A percentile compares a stretch with the other conserved stretches of the same genome.
phyloP scores from a whole-genome alignment of 2,797 vertebrate species.

The Neosilurus mollespiculum region DNA sequence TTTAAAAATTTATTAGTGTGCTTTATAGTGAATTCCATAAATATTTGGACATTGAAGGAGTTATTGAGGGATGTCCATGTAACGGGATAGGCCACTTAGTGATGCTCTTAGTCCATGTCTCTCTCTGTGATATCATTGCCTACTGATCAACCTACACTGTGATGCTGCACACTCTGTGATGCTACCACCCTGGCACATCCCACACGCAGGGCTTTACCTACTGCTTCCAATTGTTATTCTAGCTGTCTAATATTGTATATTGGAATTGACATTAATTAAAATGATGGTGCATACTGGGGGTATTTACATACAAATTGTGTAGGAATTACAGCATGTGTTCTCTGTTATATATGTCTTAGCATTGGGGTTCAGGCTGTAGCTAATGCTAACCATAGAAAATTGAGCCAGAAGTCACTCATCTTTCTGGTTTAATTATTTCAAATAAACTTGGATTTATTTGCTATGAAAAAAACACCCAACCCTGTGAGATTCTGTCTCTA shows the following conservation, averaged over 20 bases:
- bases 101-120: too few relatives aligned
- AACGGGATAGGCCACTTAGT: too few relatives aligned
- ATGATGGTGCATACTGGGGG: background rate
- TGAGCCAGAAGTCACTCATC: background rate
- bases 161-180: too few relatives aligned
- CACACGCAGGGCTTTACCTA: too few relatives aligned
- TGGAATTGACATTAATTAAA: background rate
- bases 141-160: too few relatives aligned
- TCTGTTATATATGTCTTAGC: too few relatives aligned
- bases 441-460: background rate
- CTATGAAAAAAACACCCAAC: background rate
- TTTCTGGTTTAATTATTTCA: background rate
- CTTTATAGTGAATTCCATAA: background rate
- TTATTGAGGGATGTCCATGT: too few relatives aligned
- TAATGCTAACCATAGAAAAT: background rate
- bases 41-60: background rate
- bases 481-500: background rate
- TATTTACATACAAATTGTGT: background rate
- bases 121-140: too few relatives aligned
- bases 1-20: background rate
- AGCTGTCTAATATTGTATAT: background rate
- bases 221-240: background rate
- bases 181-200: too few relatives aligned
- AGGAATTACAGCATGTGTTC: background rate
- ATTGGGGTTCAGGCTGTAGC: background rate